phyloP scores from a whole-genome alignment of 1,140 invertebrate species.

The Lasioglossum albipes region DNA sequence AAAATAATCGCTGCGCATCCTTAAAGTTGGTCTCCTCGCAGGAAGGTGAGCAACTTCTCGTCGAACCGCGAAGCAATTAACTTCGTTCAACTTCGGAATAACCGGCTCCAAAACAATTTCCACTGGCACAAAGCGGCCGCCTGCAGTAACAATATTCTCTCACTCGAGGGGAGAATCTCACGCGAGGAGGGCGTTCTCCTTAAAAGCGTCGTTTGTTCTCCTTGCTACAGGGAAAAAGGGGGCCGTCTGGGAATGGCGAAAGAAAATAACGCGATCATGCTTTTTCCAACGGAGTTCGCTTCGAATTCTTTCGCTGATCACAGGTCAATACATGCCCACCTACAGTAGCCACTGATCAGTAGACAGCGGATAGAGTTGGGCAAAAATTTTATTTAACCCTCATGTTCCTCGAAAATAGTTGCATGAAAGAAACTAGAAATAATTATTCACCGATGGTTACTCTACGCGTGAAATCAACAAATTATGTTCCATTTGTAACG shows the following conservation, averaged over 20 bases:
- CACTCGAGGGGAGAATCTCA: neutral
- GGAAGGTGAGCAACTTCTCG: neutral
- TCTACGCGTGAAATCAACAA: too few species aligned
- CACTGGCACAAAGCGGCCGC: conserved; percentile 8
- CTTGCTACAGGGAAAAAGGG: neutral
- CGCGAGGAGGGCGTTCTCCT: neutral
- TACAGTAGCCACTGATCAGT: neutral
- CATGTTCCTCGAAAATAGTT: too few species aligned
- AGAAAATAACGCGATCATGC: conserved; percentile 27
- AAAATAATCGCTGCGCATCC: too few species aligned
- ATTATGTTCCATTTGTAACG: too few species aligned
- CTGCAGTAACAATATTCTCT: conserved; percentile 10
- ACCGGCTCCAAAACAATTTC: neutral
- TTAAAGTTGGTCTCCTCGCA: too few species aligned
- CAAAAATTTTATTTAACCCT: too few species aligned
- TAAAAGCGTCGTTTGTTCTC: conserved; percentile 8
- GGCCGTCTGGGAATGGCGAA: neutral
- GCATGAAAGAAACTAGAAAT: too few species aligned
- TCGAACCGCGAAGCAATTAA: neutral
- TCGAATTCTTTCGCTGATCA: conserved; percentile 26
- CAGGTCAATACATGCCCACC: neutral
- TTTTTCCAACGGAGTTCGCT: neutral
- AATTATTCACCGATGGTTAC: too few species aligned
- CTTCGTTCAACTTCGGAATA: neutral
- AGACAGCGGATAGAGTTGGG: too few species aligned